phyloP scores from a whole-genome alignment of 2,888 invertebrate species.

The Corbicula japonica region DNA sequence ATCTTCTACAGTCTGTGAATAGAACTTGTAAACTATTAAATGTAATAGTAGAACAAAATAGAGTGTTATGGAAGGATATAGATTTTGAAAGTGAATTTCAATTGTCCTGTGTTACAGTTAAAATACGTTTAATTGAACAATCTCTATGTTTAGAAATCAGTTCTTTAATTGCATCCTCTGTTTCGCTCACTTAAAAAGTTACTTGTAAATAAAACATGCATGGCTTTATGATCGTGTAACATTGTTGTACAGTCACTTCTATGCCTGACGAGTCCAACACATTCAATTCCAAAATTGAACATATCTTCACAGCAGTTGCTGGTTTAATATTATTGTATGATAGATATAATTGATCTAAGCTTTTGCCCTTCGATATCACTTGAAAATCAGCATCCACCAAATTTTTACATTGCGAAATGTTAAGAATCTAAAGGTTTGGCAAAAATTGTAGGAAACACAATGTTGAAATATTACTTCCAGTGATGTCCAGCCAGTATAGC shows the following conservation, averaged over 20 bases:
- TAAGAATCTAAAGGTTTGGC: constrained; percentile 11
- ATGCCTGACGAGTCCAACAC: constrained; percentile 8
- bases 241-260: constrained; percentile 4
- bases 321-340: constrained; percentile 5
- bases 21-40: too few species aligned
- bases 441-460: constrained; percentile 13
- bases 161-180: constrained; percentile 8
- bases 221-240: constrained; percentile 6
- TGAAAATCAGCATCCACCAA: constrained; percentile 9
- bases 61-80: too few species aligned
- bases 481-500: constrained; percentile 15
- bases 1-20: too few species aligned
- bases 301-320: constrained; percentile 3
- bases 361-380: constrained; percentile 3
- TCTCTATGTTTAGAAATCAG: constrained; percentile 10
- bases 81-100: too few species aligned
- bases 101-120: constrained; percentile 11
- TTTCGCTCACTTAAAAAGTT: constrained; percentile 13
- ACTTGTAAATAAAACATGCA: constrained; percentile 17
- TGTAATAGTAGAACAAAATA: too few species aligned
- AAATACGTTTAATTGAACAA: constrained; percentile 10
- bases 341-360: constrained; percentile 14
- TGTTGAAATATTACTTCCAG: constrained; percentile 11
- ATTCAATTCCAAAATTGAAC: constrained; percentile 1
- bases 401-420: constrained; percentile 10